Base-by-base conservation (phyloP, 2,113 vertebrate genomes). In the Prochilodus magdalenae region DNA sequence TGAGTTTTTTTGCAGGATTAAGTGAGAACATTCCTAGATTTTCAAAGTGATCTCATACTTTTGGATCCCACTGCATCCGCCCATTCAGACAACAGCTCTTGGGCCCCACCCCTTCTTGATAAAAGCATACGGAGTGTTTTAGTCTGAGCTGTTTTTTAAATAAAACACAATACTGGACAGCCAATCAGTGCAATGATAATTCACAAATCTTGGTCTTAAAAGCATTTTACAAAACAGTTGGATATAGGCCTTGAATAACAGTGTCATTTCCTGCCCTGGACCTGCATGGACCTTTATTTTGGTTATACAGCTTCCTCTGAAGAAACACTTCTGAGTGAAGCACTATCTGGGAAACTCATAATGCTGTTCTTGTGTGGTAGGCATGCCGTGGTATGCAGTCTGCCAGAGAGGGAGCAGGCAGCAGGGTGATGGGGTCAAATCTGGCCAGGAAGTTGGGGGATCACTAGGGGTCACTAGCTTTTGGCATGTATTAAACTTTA, bases 401-500 rank as follows among this genome's bases (percentile, higher is more conserved):
- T 24, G 24, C 57, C 57, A 63, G n/a, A 70, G 69, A 57, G 59
- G n/a, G 51, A 76, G 79, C 59, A 88, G 81, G 80, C 83, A 85
- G 80, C 77, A 84, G 74, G 71, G 83, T 16, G 44, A 86, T 24
- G 75, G 40, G 80, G 86, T 89, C 72, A 66, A 62, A 84, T 87
- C 85, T 88, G 87, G 84, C 87, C 89, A 92, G 91, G 93, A 92
- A 93, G 91, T 80, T 15, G 47, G 80, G 81, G 55, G 90, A 88
- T 92, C 89, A 86, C 83, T 69, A 71, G 80, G 78, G 91, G 91
- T 91, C 88, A 91, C 87, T 86, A 90, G 89, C 89, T 89, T 89
- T 77, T 87, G 88, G 87, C 88, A 85, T 75, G 60, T 77, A 84
- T 91, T 91, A 81, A 92, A 91, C 90, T 91, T 84, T 93, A 88